Percentiles rank a stretch among this genome's conserved stretches.
phyloP scores from a whole-genome alignment of 1,140 invertebrate genomes.

The Drosophila grimshawi region DNA sequence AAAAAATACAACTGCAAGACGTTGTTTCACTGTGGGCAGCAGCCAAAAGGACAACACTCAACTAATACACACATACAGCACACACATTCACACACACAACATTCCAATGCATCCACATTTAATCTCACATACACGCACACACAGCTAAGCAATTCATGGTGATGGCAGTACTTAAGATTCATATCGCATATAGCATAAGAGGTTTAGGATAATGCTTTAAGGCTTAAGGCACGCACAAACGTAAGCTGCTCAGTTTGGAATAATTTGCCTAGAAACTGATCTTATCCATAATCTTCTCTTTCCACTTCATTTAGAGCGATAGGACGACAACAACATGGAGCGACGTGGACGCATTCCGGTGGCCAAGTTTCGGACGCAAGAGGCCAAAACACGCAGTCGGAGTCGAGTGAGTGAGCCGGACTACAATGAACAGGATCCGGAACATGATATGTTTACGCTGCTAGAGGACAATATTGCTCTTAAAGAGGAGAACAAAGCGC shows the following conservation, averaged over 20 bases:
- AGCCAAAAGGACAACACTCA: constrained; percentile 17
- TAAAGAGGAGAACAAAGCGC: constrained; percentile 80
- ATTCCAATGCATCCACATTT: not conserved
- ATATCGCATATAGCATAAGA: constrained; percentile 62
- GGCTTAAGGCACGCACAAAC: constrained; percentile 43
- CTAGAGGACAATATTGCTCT: constrained; percentile 82
- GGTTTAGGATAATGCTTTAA: constrained; percentile 62
- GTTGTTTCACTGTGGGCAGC: constrained; percentile 70
- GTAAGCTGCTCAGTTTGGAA: constrained; percentile 57
- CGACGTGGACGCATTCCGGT: constrained; percentile 78
- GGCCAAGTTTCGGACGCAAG: constrained; percentile 77
- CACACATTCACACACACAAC: constrained; percentile 26
- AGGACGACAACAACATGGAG: constrained; percentile 52
- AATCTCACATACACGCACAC: constrained; percentile 1
- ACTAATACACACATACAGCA: constrained; percentile 12
- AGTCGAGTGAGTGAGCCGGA: constrained; percentile 79
- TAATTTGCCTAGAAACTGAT: not conserved
- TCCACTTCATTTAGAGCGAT: not conserved
- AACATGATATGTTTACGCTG: constrained; percentile 81
- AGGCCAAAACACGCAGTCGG: constrained; percentile 78
- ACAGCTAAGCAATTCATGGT: constrained; percentile 56
- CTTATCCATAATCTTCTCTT: constrained; percentile 7
- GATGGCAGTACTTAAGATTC: constrained; percentile 59
- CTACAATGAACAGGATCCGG: constrained; percentile 81
- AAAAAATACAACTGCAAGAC: constrained; percentile 61